These are phyloP conservation scores for Acromyrmex echinatior DNA, from an alignment of 1,140 invertebrate species.

Conservation along the genomic window DNA sequence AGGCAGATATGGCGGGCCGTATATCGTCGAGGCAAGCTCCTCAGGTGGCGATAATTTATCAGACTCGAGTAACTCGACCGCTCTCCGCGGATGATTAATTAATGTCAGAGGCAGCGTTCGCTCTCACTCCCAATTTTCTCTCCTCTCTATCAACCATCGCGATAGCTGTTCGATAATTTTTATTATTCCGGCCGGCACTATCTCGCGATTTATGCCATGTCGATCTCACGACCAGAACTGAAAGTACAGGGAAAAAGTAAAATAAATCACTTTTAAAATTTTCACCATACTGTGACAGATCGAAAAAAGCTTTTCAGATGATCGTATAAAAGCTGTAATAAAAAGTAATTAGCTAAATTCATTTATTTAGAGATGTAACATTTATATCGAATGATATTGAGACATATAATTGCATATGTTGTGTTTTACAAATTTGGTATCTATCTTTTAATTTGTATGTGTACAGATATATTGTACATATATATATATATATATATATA, in stretches of 20 bases:
- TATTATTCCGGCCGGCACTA: constrained; percentile 11
- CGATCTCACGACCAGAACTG: constrained; percentile 17
- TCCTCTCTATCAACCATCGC: constrained; percentile 38
- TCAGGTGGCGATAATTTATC: constrained; percentile 75
- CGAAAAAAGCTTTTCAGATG: background rate
- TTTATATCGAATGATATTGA: background rate
- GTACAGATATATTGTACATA: no score
- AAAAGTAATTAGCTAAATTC: background rate
- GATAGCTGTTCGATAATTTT: constrained; percentile 49
- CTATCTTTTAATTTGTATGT: background rate
- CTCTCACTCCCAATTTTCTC: constrained; percentile 8
- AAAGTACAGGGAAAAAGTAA: background rate
- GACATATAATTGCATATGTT: background rate
- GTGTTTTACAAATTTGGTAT: constrained; percentile 1
- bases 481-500: no score
- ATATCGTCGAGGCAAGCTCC: constrained; percentile 56
- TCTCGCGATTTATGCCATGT: constrained; percentile 37
- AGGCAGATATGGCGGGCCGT: constrained; percentile 59
- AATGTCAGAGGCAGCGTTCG: constrained; percentile 63
- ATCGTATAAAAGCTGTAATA: background rate
- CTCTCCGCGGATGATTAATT: constrained; percentile 70
- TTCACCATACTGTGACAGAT: background rate
- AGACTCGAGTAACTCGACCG: constrained; percentile 69
- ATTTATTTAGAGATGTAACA: background rate
- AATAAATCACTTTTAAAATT: constrained; percentile 25